Base-by-base conservation (phyloP, 2,888 invertebrate genomes). In the Standfussiana lucernea region DNA sequence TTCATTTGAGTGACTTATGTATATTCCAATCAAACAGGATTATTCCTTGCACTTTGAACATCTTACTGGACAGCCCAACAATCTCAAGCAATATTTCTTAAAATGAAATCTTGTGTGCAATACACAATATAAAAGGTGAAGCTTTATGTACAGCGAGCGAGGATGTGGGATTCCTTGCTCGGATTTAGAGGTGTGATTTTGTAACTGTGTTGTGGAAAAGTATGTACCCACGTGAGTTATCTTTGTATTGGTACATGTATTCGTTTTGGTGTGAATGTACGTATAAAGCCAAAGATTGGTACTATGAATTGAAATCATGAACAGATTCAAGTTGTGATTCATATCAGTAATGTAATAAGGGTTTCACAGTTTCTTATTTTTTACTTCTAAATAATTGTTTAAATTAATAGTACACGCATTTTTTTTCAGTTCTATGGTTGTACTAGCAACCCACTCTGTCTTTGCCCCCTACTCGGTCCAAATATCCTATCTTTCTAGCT, bases 71-170 rank as follows among this genome's bases (percentile, higher is more conserved):
- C 15, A 40, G 6, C 21, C 18, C 45, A 67, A 77, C 18, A 62
- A 71, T 15, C 18, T 45, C 47, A 28, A 47, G 56, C 13, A 64
- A 73, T 47, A 73, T 70, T 80, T 85, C 75, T 45, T 72, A 42
- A 70, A 70, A 68, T 71, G 6, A 35, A 81, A 64, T 64, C 64
- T 78, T 40, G n/a, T 72, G 64, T 50, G 62, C 21, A 47, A 28
- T 67, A 67, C 50, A 67, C 64, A 80, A 64, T 53, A 70, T 68
- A 69, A 69, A 65, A 84, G 21, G 65, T 75, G 47, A 45, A 61
- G 72, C 72, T 83, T 85, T 80, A 83, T 83, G 85, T 85, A 62
- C 81, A 40, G 56, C 59, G 50, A 71, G 45, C n/a, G 67, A 45
- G 40, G 67, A 71, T 64, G 50, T 70, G 15, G 21, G 61, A 79